Base-by-base conservation (phyloP, 2,797 vertebrate genomes). In the Enteromius argenteus region DNA sequence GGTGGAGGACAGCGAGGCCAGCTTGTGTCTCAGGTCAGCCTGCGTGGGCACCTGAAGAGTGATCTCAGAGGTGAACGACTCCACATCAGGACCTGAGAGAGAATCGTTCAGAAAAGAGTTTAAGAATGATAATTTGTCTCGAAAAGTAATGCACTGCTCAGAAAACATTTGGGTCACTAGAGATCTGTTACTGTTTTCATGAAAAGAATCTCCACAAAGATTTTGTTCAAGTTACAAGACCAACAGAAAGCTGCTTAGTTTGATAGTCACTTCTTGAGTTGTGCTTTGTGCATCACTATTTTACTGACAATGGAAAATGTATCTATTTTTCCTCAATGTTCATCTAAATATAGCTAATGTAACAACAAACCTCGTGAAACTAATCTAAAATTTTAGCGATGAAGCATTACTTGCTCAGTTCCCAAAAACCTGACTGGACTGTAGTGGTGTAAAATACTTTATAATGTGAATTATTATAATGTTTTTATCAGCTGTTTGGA, bases 41-140 rank as follows among this genome's bases (percentile, higher is more conserved):
- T 96, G 96, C 13, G 93, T 94, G 9, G 97, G 97, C 71, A 98
- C 97, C 92, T 96, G 96, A 39, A 98, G 96, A 0, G 94, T 96
- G 80, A 97, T 95, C 92, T 97, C 97, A 0, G 88, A 93, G 90
- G 93, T 94, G 30, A 92, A 95, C 5, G 93, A 87, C 87, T 87
- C 94, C 1, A 93, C 90, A 0, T 97, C 96, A 0, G 96, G 95
- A 69, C 93, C 97, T 97, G 90, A 7, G 1, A 60, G 10, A 35
- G 60, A 69, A 37, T 51, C 49, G 62, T 37, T 8, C 37, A 49
- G 73, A 53, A 53, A 51, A 62, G 44, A 3, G 69, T 27, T 67
- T 30, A 37, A 37, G 53, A 51, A 23, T 35, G 30, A 0, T 9
- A 1, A 39, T 58, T 37, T 74, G 8, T 13, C 9, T 53, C 2